Conservation (phyloP, 37 sponge, comb jelly and placozoan genomes). For the Cliona cf. orientalis region DNA sequence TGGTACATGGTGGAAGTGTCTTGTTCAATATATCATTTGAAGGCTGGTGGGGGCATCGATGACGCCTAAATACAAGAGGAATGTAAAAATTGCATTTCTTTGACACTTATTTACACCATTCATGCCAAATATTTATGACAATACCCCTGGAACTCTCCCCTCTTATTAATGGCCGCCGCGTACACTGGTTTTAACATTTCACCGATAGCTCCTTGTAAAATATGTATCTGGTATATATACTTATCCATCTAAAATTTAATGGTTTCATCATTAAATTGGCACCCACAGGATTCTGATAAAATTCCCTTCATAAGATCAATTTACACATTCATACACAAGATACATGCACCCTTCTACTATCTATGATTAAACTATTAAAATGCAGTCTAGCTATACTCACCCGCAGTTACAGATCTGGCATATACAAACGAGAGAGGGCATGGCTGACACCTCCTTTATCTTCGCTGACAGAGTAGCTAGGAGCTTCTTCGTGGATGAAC, state of each 20-base stretch:
- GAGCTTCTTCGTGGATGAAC: not conserved
- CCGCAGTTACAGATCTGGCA: conserved; percentile 87
- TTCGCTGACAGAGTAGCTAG: not conserved
- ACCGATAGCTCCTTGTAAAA: no score
- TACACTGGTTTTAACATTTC: no score
- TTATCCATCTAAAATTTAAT: no score
- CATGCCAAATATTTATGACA: no score
- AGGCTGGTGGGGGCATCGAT: conserved; percentile 79
- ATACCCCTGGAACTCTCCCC: not conserved
- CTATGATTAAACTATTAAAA: not conserved
- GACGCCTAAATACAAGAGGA: conserved; percentile 41
- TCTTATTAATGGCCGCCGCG: not conserved
- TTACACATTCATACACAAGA: no score
- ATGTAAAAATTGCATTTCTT: not conserved
- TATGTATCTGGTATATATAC: no score
- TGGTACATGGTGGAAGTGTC: conserved; percentile 17
- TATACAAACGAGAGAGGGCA: conserved; percentile 51
- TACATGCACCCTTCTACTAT: not conserved
- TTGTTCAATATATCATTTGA: conserved; percentile 19
- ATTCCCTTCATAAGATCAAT: no score
- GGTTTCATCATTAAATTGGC: no score
- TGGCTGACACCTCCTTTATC: not conserved
- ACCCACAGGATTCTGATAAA: no score
- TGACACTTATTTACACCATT: not conserved
- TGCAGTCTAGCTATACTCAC: conserved; percentile 49